Conservation (phyloP, 2,888 invertebrate species). For the Heliconius hortense region DNA sequence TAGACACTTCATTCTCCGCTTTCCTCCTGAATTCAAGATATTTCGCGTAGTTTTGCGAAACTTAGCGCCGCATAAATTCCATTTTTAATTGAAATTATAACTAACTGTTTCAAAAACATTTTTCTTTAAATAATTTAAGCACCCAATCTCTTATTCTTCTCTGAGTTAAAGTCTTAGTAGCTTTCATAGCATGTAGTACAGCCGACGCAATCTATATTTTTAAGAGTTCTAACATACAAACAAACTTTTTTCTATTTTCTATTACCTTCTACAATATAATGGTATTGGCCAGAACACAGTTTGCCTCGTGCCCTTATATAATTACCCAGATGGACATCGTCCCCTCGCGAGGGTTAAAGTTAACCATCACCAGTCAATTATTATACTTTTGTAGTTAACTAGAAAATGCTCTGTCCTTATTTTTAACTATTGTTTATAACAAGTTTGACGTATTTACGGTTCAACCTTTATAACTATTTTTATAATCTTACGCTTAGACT, state of each 20-base stretch:
- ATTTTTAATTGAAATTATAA: too few species aligned
- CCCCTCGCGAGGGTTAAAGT: constrained; percentile 26
- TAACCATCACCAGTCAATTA: constrained; percentile 27
- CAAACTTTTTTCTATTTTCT: not conserved
- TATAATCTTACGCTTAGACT: too few species aligned
- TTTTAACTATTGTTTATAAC: not conserved
- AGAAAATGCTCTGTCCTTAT: not conserved
- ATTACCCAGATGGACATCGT: constrained; percentile 61
- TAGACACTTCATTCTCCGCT: too few species aligned
- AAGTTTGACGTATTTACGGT: not conserved
- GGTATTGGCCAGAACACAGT: constrained; percentile 4
- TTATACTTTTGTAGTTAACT: constrained; percentile 17
- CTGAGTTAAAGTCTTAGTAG: too few species aligned
- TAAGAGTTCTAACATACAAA: not conserved
- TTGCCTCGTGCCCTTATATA: constrained; percentile 48
- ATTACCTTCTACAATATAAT: not conserved
- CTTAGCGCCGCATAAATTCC: too few species aligned
- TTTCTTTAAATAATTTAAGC: too few species aligned
- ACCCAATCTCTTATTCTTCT: too few species aligned
- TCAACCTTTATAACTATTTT: not conserved
- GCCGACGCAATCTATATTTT: not conserved
- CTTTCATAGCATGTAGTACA: too few species aligned
- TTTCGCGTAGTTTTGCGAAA: too few species aligned
- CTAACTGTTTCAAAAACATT: too few species aligned
- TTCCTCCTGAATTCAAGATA: too few species aligned